Evolutionary conservation across 2,888 invertebrate genomes (phyloP).

Genomic region (Tenthredo livida): DNA sequence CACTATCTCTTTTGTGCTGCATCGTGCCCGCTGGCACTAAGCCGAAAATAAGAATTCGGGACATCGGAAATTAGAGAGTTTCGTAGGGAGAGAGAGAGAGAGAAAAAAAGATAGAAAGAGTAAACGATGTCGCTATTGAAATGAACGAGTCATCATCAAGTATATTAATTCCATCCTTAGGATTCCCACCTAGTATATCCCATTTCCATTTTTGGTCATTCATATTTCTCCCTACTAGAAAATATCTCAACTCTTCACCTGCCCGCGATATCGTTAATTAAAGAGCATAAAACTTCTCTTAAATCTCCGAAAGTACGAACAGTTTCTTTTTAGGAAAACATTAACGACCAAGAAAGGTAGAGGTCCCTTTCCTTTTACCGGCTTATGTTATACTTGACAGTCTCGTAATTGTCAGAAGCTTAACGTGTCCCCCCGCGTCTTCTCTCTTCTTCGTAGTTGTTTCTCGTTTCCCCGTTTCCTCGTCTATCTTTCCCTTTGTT

Average conservation of each 20-base stretch:
- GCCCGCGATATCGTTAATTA: not conserved
- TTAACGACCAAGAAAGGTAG: slow-evolving; percentile 6
- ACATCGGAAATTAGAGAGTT: slow-evolving; percentile 26
- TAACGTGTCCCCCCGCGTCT: not conserved
- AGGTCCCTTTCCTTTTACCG: not conserved
- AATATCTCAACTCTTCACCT: not conserved
- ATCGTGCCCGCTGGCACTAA: slow-evolving; percentile 43
- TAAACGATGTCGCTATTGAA: not conserved
- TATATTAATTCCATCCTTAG: not conserved
- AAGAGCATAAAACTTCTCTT: not conserved
- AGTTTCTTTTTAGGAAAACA: not conserved
- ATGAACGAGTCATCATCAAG: slow-evolving; percentile 2
- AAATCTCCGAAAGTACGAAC: not conserved
- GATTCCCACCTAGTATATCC: too few relatives aligned
- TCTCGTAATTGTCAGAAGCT: slow-evolving; percentile 22
- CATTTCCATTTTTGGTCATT: not conserved
- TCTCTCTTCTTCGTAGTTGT: not conserved
- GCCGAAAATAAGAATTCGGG: slow-evolving; percentile 48
- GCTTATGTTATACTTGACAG: slow-evolving; percentile 23
- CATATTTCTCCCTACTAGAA: not conserved
- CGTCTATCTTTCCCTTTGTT: not conserved
- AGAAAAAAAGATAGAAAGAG: not conserved
- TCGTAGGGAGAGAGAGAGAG: not conserved
- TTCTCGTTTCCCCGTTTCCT: not conserved
- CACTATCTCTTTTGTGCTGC: slow-evolving; percentile 12